These are phyloP conservation scores for Anolis apletophallus DNA, from an alignment of 2,797 vertebrate species.

Conservation along the genomic window DNA sequence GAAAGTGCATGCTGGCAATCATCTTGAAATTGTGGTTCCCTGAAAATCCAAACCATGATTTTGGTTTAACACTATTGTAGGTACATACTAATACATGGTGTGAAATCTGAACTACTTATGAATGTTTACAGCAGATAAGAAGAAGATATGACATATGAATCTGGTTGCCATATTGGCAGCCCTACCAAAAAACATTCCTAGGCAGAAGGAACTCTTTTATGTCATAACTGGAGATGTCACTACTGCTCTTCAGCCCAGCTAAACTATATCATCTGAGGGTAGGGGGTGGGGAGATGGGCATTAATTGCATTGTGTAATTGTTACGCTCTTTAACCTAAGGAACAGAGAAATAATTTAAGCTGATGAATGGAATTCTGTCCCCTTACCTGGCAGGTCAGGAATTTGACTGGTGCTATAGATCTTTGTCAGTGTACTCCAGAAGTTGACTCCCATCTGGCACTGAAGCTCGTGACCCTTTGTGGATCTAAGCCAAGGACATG, in stretches of 20 bases:
- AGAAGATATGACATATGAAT: too few relatives aligned
- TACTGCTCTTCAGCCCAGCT: not conserved
- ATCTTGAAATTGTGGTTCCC: not conserved
- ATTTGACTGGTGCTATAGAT: not conserved
- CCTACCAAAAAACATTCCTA: not conserved
- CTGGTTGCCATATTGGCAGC: too few relatives aligned
- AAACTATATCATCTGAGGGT: not conserved
- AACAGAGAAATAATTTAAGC: not conserved
- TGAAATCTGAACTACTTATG: not conserved
- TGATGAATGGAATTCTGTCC: too few relatives aligned
- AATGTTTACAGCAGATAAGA: not conserved
- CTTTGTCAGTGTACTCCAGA: not conserved
- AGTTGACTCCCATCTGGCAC: not conserved
- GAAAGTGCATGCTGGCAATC: not conserved
- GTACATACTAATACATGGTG: not conserved
- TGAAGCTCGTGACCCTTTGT: not conserved
- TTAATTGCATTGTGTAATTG: not conserved
- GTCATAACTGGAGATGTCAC: not conserved
- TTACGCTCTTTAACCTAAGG: not conserved
- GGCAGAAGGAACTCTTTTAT: not conserved
- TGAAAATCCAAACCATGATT: not conserved
- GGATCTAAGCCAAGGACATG: not conserved
- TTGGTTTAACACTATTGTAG: not conserved
- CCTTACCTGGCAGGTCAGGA: not conserved
- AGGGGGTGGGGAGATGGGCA: too few relatives aligned